Base-by-base conservation (phyloP, 2,888 invertebrate species). In the Autographa gamma region DNA sequence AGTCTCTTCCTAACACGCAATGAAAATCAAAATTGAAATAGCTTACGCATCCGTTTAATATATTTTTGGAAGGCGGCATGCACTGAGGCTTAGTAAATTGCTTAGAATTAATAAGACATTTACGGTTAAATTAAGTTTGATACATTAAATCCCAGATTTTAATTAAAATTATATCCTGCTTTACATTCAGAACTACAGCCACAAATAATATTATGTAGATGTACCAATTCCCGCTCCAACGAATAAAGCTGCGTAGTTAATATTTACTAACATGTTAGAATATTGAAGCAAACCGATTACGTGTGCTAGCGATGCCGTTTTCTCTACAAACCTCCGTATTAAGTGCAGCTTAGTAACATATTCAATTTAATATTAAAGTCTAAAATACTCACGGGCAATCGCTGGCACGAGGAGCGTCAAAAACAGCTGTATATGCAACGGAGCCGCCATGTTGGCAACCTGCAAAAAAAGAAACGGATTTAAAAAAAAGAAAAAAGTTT, bases 81-180 rank as follows among this genome's bases (percentile, higher is more conserved):
- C 68, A 60, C 19, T 18, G 43, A 60, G 4, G 43, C 60, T 25
- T 25, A 61, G 52, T 25, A 74, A 73, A 74, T 75, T 74, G 64
- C 68, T 74, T 70, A 19, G 60, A 64, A 70, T 73, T 67, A 70
- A 32, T 38, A 16, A 86, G 84, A 88, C 89, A 89, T 87, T 85
- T 85, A 86, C 89, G 89, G 91, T 92, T 90, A 90, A 89, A 89
- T 91, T 88, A 87, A 89, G 90, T 91, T 88, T 89, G 87, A 87
- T 84, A 80, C 82, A 77, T 59, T 73, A 73, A 75, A 72, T 43
- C 65, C 52, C 69, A 80, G 76, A 81, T 77, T 78, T 73, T 78
- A 82, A 78, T 69, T 68, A 58, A 58, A 63, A 56, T 14, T 1
- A 11, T 3, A 25, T 41, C 56, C 25, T 19, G 2, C 8, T 19